Percentiles rank a stretch among this genome's conserved stretches.
Conservation (phyloP, 2,797 vertebrate genomes). For the Anisognathus igniventris region DNA sequence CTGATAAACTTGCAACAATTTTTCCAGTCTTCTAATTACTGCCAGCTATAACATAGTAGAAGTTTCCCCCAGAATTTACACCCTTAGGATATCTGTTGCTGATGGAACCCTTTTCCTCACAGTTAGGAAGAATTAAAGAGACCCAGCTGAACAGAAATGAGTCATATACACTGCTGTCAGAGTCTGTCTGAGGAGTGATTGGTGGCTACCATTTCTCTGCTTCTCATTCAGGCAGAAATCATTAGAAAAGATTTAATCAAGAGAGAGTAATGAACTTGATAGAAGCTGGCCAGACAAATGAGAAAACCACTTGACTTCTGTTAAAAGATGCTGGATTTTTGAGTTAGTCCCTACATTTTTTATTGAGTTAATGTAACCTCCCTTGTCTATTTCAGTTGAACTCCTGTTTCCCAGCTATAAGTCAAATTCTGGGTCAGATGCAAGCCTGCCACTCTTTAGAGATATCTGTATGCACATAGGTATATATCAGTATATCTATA, state of each 20-base stretch:
- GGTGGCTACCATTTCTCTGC: neutral
- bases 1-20: neutral
- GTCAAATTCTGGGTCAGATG: neutral
- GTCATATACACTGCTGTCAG: neutral
- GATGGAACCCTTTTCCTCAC: neutral
- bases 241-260: constrained; percentile 60
- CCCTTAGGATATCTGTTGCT: neutral
- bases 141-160: neutral
- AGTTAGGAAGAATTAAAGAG: neutral
- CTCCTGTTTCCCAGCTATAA: neutral
- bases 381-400: neutral
- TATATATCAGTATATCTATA: neutral
- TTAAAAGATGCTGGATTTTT: neutral
- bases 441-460: neutral
- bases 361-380: neutral
- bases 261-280: constrained; percentile 32
- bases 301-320: constrained; percentile 6
- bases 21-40: neutral
- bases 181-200: neutral
- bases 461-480: neutral
- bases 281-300: constrained; percentile 24
- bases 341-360: neutral
- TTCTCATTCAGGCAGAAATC: constrained; percentile 13
- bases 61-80: neutral
- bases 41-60: neutral